These are phyloP conservation scores for Ptychadena robeensis DNA, from an alignment of 2,797 vertebrate species.

Conservation along the genomic window DNA sequence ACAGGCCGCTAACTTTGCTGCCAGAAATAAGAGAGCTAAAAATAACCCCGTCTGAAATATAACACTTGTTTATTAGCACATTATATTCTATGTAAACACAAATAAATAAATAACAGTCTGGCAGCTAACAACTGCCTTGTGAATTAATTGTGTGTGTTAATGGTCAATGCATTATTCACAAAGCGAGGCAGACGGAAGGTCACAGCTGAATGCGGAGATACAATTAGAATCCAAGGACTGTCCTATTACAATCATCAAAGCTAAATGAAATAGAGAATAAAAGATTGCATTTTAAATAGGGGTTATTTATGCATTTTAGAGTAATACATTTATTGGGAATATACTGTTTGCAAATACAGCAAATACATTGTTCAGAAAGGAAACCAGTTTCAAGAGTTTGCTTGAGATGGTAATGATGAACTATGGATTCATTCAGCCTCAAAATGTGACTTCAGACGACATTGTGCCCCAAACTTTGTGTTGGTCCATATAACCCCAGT, in stretches of 20 bases:
- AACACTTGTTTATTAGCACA: slow-evolving; percentile 1
- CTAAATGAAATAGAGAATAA: background rate
- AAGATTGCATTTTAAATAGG: background rate
- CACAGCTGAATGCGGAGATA: slow-evolving; percentile 3
- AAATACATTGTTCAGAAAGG: background rate
- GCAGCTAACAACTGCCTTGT: slow-evolving; percentile 23
- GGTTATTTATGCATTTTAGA: background rate
- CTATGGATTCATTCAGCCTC: background rate
- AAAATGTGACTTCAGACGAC: background rate
- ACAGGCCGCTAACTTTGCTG: background rate
- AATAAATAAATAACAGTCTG: slow-evolving; percentile 13
- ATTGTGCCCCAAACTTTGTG: background rate
- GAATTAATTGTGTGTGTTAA: slow-evolving; percentile 36
- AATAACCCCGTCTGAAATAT: background rate
- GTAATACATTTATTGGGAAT: background rate
- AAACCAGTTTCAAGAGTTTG: too few species aligned
- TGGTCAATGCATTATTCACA: slow-evolving; percentile 43
- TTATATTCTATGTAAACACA: background rate
- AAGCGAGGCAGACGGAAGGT: slow-evolving; percentile 11
- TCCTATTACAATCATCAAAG: background rate
- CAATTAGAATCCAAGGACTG: background rate
- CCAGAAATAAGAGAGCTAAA: slow-evolving; percentile 13
- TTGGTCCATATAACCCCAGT: background rate
- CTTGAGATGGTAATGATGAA: background rate
- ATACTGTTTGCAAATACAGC: background rate